Percentiles rank a stretch among this genome's conserved stretches.
phyloP scores from a whole-genome alignment of 2,797 vertebrate genomes.

The Chiropotes sagulatus region DNA sequence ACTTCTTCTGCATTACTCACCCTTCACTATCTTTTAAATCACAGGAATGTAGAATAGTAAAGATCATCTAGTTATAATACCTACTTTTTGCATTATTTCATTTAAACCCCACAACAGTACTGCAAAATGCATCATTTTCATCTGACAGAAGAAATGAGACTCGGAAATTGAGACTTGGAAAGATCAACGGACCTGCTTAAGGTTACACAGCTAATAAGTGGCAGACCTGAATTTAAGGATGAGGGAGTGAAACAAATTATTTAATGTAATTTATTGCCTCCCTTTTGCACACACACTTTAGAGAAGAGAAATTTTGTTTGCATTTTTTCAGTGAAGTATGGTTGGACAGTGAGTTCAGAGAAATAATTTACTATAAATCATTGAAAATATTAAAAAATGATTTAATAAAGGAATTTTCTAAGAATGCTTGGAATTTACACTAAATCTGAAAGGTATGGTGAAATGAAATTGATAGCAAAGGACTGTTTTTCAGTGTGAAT shows the following conservation, averaged over 20 bases:
- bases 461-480: background rate
- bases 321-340: background rate
- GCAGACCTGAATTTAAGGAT: background rate
- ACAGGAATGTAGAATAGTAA: background rate
- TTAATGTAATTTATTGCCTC: background rate
- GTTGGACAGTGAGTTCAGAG: background rate
- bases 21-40: background rate
- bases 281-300: background rate
- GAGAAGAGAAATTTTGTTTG: background rate
- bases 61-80: background rate
- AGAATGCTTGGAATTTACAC: background rate
- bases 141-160: background rate
- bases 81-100: background rate
- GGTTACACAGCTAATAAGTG: background rate
- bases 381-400: conserved; percentile 13
- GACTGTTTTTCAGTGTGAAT: background rate
- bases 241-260: background rate
- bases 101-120: background rate
- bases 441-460: background rate
- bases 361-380: background rate
- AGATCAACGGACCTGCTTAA: background rate
- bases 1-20: background rate
- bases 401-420: background rate
- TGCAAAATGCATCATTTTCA: background rate
- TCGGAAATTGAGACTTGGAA: background rate